Evolutionary conservation across 2,113 vertebrate species (phyloP), one percentile per base, ranked within the genome.

Genomic region (Ammodytes marinus): DNA sequence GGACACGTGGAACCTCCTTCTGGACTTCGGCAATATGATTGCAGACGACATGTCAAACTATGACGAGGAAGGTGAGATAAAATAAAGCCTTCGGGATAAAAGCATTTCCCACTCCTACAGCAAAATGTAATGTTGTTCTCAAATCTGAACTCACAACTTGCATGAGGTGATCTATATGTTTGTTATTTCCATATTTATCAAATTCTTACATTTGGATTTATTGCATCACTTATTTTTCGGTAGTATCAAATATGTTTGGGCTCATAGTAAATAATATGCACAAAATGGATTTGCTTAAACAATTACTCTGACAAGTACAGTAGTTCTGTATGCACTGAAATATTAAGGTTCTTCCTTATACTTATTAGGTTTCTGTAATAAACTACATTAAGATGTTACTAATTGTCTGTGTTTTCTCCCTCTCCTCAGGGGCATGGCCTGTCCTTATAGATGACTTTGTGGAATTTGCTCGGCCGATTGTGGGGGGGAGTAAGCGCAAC

Each of bases 1-100:
- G 90, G 97, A 99, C 91, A 98, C 97, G 0, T 99, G 98, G 97
- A 99, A 99, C 89, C 96, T 99, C 79, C 94, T 99, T 70, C 94
- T 99, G 89, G 98, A 99, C 80, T 99, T 99, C 42, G 97, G 97
- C 89, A 98, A 97, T 90, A 97, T 98, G 96, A 98, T 98, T 88
- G 96, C 96, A 87, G 98, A 98, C 43, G 98, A 99, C 88, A 97
- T 99, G 98, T 99, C 98, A 47, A 99, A 98, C 94, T 99, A 98
- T 45, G 98, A 99, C 50, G 97, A 99, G 91, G 97, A 99, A 97
- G 98, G 98, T 97, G 93, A 93, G 87, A 35, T 35, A 52, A 27
- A 19, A 42, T 1, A 45, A 43, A 64, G 39, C 17, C 52, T 35
- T 39, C 49, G 46, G 37, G 64, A 53, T 43, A 17, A 49, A 77